Conservation (phyloP, 2,113 vertebrate genomes). For the Deroptyus accipitrinus region DNA sequence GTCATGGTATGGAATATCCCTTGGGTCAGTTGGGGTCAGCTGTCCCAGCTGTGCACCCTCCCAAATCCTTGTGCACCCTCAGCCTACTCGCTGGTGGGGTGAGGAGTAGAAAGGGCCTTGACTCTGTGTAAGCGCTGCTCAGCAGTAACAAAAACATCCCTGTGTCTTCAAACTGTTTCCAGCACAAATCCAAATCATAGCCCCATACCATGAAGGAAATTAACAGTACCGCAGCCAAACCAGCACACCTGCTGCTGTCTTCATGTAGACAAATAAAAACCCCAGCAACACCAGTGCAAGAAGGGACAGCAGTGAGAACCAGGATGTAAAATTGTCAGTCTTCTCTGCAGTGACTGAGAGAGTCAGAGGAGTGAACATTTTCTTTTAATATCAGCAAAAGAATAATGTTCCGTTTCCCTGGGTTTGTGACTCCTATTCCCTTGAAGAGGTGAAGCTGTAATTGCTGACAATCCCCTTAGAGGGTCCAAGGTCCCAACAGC, state of each 20-base stretch:
- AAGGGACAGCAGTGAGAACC: not conserved
- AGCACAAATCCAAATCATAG: not conserved
- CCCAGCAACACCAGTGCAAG: not conserved
- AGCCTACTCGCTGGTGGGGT: not conserved
- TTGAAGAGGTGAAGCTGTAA: not conserved
- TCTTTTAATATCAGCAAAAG: not conserved
- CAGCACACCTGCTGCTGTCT: not conserved
- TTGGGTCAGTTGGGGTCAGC: not conserved
- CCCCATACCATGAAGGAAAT: not conserved
- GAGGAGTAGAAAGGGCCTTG: not conserved
- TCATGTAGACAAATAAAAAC: not conserved
- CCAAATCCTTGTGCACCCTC: too few relatives aligned
- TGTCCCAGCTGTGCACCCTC: not conserved
- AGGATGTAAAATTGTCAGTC: not conserved
- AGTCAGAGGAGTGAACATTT: not conserved
- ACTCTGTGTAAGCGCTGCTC: not conserved
- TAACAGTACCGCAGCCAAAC: not conserved
- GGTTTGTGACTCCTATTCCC: not conserved
- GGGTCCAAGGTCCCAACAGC: not conserved
- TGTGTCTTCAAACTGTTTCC: not conserved
- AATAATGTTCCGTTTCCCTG: not conserved
- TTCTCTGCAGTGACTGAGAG: not conserved
- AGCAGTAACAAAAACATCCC: not conserved
- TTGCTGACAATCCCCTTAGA: not conserved
- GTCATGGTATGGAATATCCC: not conserved